phyloP scores from a whole-genome alignment of 2,888 invertebrate genomes.

The Schizotus pectinicornis region DNA sequence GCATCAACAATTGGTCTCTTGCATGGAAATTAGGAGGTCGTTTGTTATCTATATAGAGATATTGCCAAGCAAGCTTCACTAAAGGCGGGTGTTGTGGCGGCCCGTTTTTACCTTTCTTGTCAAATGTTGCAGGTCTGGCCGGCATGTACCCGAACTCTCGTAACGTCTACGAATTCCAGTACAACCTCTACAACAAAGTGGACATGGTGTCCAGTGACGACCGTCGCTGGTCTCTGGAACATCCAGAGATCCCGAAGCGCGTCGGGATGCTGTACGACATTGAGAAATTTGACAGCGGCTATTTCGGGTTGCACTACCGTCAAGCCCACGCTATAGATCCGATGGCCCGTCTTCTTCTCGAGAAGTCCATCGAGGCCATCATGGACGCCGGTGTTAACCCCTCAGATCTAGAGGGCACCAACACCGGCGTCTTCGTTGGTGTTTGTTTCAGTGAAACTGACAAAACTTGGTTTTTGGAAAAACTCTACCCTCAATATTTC shows the following conservation, averaged over 20 bases:
- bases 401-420: slow-evolving; percentile 12
- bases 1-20: too few species aligned
- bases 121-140: neutral
- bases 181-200: too few species aligned
- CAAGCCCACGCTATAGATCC: slow-evolving; percentile 66
- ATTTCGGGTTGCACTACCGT: slow-evolving; percentile 66
- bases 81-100: too few species aligned
- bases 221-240: neutral
- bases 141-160: too few species aligned
- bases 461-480: neutral
- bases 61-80: too few species aligned
- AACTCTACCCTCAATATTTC: too few species aligned
- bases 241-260: neutral
- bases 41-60: too few species aligned
- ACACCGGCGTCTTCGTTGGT: slow-evolving; percentile 14
- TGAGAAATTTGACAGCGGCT: neutral
- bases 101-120: neutral
- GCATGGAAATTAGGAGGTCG: too few species aligned
- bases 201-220: too few species aligned
- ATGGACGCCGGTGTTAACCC: slow-evolving; percentile 18
- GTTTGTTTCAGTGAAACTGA: neutral
- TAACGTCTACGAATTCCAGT: too few species aligned
- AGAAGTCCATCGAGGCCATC: slow-evolving; percentile 17
- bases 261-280: neutral
- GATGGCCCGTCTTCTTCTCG: slow-evolving; percentile 7